phyloP scores from a whole-genome alignment of 2,797 vertebrate species.

The Cynodonichthys magdalenae region DNA sequence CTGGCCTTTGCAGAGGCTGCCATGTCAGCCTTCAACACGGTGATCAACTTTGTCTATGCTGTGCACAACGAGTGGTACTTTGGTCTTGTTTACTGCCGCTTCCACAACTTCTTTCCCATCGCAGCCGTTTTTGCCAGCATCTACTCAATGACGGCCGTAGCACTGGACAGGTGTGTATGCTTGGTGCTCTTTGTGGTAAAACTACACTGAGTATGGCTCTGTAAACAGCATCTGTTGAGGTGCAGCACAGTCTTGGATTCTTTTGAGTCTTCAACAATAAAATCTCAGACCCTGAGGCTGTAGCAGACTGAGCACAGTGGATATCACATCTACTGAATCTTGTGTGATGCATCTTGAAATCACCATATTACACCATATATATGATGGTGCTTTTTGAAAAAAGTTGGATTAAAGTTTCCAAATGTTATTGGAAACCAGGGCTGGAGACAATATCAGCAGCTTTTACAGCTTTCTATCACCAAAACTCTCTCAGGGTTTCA shows the following conservation, averaged over 20 bases:
- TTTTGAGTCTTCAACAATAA: not conserved
- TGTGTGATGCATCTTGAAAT: too few species aligned
- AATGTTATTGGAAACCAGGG: too few species aligned
- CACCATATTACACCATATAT: too few species aligned
- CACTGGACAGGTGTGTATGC: conserved; percentile 85
- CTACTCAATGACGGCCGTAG: conserved; percentile 94
- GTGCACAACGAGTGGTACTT: conserved; percentile 95
- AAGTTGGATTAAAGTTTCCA: too few species aligned
- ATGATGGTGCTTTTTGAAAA: too few species aligned
- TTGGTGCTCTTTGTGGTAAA: not conserved
- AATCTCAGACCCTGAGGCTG: not conserved
- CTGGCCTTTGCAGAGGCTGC: conserved; percentile 91
- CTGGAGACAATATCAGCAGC: too few species aligned
- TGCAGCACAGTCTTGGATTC: not conserved
- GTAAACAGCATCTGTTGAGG: not conserved
- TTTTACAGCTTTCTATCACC: too few species aligned
- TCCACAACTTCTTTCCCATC: conserved; percentile 97
- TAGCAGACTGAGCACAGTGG: not conserved
- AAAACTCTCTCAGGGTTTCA: too few species aligned
- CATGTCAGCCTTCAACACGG: conserved; percentile 93
- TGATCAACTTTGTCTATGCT: conserved; percentile 92
- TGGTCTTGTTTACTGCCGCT: conserved; percentile 90
- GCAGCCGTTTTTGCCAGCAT: conserved; percentile 94
- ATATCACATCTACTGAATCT: too few species aligned
- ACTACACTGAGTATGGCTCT: not conserved